phyloP scores from a whole-genome alignment of 2,888 invertebrate species.

The Epistrophe eligans region DNA sequence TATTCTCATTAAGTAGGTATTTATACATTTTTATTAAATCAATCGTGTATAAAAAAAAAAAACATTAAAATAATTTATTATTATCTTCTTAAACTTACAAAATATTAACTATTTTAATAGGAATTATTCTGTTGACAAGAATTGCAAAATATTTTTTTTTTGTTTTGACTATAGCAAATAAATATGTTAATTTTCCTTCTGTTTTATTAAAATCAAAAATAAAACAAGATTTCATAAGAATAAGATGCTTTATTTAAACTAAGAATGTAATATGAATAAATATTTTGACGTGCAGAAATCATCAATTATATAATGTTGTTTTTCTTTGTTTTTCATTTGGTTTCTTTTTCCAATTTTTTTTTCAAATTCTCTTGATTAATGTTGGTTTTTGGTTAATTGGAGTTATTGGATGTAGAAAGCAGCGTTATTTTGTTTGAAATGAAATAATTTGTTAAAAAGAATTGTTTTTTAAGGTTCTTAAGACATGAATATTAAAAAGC shows the following conservation, averaged over 20 bases:
- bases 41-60: conserved; percentile 42
- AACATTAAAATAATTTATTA: conserved; percentile 64
- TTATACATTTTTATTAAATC: conserved; percentile 34
- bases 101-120: conserved; percentile 40
- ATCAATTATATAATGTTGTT: conserved; percentile 31
- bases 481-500: too few species aligned
- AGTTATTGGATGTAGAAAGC: too few species aligned
- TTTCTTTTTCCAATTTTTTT: not conserved
- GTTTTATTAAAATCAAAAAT: conserved; percentile 31
- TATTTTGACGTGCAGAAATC: conserved; percentile 22
- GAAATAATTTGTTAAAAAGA: too few species aligned
- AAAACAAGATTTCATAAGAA: not conserved
- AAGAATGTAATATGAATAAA: conserved; percentile 48
- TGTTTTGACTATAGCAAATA: not conserved
- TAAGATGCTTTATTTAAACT: conserved; percentile 20
- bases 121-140: conserved; percentile 42
- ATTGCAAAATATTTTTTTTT: conserved; percentile 29
- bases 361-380: too few species aligned
- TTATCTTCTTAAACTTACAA: conserved; percentile 30
- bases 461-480: too few species aligned
- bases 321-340: conserved; percentile 24
- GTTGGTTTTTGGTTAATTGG: too few species aligned
- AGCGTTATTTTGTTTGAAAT: too few species aligned
- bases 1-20: conserved; percentile 42
- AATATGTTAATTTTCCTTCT: conserved; percentile 31